Base-by-base conservation (phyloP, 2,888 invertebrate genomes). In the Koerneria pararmatus region DNA sequence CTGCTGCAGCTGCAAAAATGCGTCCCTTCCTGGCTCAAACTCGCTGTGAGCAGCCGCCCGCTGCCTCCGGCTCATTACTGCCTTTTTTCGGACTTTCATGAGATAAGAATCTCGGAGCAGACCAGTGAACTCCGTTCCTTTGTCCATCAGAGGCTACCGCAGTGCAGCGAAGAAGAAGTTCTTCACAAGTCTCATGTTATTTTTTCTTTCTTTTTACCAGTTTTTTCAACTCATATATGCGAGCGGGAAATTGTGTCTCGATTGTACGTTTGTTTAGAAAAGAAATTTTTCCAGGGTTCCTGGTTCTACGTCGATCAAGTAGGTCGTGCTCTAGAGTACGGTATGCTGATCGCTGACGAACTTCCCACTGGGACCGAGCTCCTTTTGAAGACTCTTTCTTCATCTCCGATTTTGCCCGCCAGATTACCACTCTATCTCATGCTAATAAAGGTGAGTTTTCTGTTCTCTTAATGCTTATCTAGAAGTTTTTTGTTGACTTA, bases 291-390 rank as follows among this genome's bases (percentile, higher is more conserved):
- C 1, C 62, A 71, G 66, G 69, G 67, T 41, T 75, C 75, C 0
- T 75, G 75, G 75, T 75, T 73, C 63, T 75, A 69, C 65, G 74
- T 75, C 57, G 73, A 75, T 48, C 74, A 72, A 49, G 48, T 74
- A n/a, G 63, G 68, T 2, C 63, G 68, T 29, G 72, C 67, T 1
- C 56, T 72, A 0, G 72, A 72, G 24, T 57, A 61, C 22, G 74
- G 71, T n/a, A 34, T 63, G 1, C 63, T 63, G 19, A 53, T 41
- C 29, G 37, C 63, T 6, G 63, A 63, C 54, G 53, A 51, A 15
- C 37, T 63, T 11, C 63, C 63, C 8, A n/a, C 27, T 46, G 61
- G 63, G 11, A 63, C 63, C 19, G 63, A 63, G 27, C 24, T 24
- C n/a, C 63, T 63, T 0, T 41, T 63, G 8, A 35, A 53, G 37